Evolutionary conservation across 1,140 invertebrate genomes (phyloP).

Genomic region (Sycophila sp.): DNA sequence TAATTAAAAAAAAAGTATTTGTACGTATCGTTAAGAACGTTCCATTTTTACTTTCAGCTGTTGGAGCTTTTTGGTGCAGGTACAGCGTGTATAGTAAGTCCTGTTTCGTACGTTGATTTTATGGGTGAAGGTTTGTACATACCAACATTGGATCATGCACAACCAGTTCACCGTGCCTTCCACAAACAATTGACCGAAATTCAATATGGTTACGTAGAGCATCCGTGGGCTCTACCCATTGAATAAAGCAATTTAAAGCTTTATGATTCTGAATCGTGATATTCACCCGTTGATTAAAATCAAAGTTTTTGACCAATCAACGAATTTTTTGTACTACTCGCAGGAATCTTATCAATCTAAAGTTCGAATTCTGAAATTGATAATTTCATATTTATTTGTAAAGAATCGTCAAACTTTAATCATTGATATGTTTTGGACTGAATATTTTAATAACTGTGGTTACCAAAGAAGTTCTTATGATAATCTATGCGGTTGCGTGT

Average conservation of each 20-base stretch:
- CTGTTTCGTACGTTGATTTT: constrained; percentile 84
- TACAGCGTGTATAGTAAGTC: constrained; percentile 93
- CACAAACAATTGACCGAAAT: constrained; percentile 82
- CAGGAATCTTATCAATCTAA: background rate
- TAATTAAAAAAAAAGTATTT: background rate
- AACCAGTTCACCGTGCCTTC: constrained; percentile 76
- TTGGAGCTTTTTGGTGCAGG: constrained; percentile 95
- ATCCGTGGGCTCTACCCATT: constrained; percentile 78
- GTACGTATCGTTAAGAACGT: background rate
- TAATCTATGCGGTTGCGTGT: too few relatives aligned
- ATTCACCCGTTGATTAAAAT: background rate
- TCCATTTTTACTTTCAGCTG: constrained; percentile 70
- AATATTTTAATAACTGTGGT: too few relatives aligned
- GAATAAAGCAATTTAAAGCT: constrained; percentile 54
- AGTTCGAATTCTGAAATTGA: background rate
- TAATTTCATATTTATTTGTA: background rate
- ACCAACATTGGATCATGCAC: constrained; percentile 78
- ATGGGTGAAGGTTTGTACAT: constrained; percentile 73
- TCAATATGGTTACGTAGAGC: constrained; percentile 84
- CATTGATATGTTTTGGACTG: too few relatives aligned
- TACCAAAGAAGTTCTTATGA: too few relatives aligned
- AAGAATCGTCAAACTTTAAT: background rate
- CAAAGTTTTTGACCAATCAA: background rate
- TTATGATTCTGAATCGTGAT: background rate
- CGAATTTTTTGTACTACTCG: background rate